A percentile compares a stretch with the other conserved stretches of the same genome.
Evolutionary conservation across 2,888 invertebrate genomes (phyloP).

Genomic region (Nasonia oneida): DNA sequence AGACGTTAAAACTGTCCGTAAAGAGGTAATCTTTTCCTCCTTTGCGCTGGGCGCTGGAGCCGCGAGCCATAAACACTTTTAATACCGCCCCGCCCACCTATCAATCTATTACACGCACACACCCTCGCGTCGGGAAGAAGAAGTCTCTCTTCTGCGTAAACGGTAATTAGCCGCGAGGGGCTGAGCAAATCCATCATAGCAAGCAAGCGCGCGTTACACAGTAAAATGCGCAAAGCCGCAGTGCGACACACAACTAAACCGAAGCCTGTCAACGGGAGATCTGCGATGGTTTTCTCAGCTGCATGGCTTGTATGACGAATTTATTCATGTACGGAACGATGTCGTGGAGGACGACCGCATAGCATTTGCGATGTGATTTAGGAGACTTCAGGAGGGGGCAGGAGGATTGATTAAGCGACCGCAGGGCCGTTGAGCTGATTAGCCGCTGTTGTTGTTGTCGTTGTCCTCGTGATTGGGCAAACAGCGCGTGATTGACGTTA

Average conservation of each 20-base stretch:
- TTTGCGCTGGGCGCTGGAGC: neutral
- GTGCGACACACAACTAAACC: conserved; percentile 37
- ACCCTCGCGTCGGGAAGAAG: neutral
- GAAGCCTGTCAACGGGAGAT: neutral
- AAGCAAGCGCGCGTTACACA: neutral
- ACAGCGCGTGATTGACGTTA: conserved; percentile 26
- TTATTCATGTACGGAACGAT: neutral
- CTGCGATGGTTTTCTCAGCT: neutral
- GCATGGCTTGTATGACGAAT: neutral
- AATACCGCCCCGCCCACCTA: neutral
- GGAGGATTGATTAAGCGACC: neutral
- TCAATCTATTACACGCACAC: neutral
- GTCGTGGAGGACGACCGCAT: too few relatives aligned
- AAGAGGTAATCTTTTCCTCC: neutral
- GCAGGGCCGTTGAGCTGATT: conserved; percentile 17
- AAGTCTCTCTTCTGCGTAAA: neutral
- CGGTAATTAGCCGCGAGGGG: neutral
- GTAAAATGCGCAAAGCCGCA: conserved; percentile 40
- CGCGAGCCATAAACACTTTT: neutral
- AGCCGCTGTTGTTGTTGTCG: neutral
- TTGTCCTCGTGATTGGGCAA: conserved; percentile 9
- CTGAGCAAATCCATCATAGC: conserved; percentile 26
- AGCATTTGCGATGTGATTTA: too few relatives aligned
- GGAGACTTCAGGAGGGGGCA: too few relatives aligned
- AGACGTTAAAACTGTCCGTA: too few relatives aligned